phyloP scores from a whole-genome alignment of 2,888 invertebrate species.

The Drosophila barbarae region DNA sequence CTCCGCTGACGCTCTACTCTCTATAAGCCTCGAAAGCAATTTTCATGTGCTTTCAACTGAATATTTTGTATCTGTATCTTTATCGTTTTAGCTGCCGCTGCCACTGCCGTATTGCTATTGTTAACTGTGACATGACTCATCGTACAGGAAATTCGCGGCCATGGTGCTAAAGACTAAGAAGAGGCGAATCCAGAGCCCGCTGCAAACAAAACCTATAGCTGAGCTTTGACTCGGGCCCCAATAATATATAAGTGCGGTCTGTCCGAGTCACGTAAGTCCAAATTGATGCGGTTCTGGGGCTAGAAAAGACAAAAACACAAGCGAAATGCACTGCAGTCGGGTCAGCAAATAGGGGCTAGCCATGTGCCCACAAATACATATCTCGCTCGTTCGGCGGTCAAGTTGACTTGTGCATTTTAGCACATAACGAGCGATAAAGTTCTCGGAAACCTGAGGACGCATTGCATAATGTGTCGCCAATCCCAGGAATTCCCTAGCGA shows the following conservation, averaged over 20 bases:
- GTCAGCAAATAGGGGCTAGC: slow-evolving; percentile 8
- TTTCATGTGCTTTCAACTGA: slow-evolving; percentile 51
- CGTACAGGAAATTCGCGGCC: slow-evolving; percentile 65
- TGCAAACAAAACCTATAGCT: background rate
- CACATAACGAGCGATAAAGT: slow-evolving; percentile 62
- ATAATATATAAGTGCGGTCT: slow-evolving; percentile 55
- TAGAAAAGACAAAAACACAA: slow-evolving; percentile 32
- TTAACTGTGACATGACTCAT: slow-evolving; percentile 55
- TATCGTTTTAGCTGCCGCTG: slow-evolving; percentile 45
- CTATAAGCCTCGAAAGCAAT: slow-evolving; percentile 44
- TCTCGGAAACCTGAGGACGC: slow-evolving; percentile 32
- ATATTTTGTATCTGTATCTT: slow-evolving; percentile 53
- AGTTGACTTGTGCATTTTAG: slow-evolving; percentile 54
- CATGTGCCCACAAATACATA: slow-evolving; percentile 33
- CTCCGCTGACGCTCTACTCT: slow-evolving; percentile 26
- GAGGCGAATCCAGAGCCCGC: slow-evolving; percentile 1
- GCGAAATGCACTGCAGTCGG: slow-evolving; percentile 23
- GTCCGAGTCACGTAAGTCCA: slow-evolving; percentile 67
- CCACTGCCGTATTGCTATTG: slow-evolving; percentile 17
- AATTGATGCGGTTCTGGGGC: slow-evolving; percentile 56
- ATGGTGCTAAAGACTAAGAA: slow-evolving; percentile 35
- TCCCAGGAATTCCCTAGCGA: slow-evolving; percentile 22
- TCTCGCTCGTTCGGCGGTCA: slow-evolving; percentile 24
- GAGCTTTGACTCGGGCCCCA: slow-evolving; percentile 4
- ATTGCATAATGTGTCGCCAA: slow-evolving; percentile 32